A percentile compares a stretch with the other conserved stretches of the same genome.
Conservation (phyloP, 2,113 vertebrate species). For the Potamarius usumacintae region DNA sequence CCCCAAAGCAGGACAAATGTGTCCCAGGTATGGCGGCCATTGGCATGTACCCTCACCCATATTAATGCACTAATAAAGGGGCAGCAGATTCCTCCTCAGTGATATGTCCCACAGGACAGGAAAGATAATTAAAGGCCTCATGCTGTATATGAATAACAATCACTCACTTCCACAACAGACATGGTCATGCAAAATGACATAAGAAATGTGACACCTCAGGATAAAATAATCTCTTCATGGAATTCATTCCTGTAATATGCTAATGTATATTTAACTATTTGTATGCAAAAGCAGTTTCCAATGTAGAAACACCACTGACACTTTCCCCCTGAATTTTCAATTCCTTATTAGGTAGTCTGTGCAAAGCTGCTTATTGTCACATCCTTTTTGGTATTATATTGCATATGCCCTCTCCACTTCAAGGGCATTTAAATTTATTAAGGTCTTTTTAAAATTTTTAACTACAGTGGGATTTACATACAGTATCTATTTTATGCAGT, state of each 20-base stretch:
- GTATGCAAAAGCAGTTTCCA: conserved; percentile 9
- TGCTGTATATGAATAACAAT: conserved; percentile 70
- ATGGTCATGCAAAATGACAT: conserved; percentile 50
- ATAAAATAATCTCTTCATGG: conserved; percentile 9
- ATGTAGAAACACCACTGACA: neutral
- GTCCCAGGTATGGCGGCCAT: conserved; percentile 59
- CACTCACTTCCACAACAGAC: conserved; percentile 63
- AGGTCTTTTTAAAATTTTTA: conserved; percentile 21
- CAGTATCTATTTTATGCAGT: neutral
- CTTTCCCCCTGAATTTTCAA: neutral
- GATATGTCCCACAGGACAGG: conserved; percentile 68
- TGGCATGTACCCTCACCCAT: conserved; percentile 64
- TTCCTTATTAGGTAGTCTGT: neutral
- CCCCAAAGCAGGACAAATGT: conserved; percentile 58
- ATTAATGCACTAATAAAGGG: conserved; percentile 80
- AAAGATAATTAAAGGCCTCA: conserved; percentile 74
- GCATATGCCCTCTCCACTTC: conserved; percentile 6
- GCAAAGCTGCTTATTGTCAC: neutral
- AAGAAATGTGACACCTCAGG: conserved; percentile 2
- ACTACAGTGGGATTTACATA: neutral
- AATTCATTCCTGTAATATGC: conserved; percentile 2
- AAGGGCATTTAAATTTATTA: conserved; percentile 32
- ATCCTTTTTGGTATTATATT: neutral
- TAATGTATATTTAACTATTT: conserved; percentile 17
- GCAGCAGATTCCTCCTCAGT: conserved; percentile 69